Evolutionary conservation across 2,113 vertebrate genomes (phyloP), one percentile per base, ranked within the genome.

Genomic region (Acrocephalus kingi): DNA sequence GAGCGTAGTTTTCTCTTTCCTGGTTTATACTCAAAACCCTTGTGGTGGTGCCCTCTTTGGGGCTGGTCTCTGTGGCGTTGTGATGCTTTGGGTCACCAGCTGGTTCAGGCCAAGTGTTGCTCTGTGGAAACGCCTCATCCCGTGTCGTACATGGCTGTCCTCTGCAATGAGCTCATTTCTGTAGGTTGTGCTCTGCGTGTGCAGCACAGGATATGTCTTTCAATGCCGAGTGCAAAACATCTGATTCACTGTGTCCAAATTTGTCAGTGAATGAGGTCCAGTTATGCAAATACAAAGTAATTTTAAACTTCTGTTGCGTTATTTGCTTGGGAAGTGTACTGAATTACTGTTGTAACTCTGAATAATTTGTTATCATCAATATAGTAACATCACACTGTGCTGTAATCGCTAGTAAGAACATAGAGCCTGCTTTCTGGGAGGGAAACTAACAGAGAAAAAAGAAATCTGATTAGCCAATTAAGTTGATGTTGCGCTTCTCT

Each of bases 131-230:
- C 0, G 13, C 21, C 37, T 76, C 11, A 1, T 24, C 27, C 41
- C 0, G 0, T 54, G 15, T 16, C 0, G 0, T 6, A 3, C 1
- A 2, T 33, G 2, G 3, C 55, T 66, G 28, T 35, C 25, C 62
- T 8, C 35, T 46, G 93, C 24, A 6, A 0, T 22, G 31, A 83
- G 52, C 82, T 72, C 11, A 10, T 56, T 67, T 31, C 64, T 85
- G 81, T 56, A 28, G 33, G 68, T 51, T 69, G 39, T 52, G 61
- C 62, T 82, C 66, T 18, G 68, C 0, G 1, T 79, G 55, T 46
- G 41, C 41, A 15, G 33, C 73, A 49, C 54, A 11, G 45, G 52
- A 35, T 59, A 2, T 0, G 0, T 30, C 37, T 78, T 62, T 48
- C 37, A 45, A 7, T 13, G 45, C 46, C 0, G 15, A 69, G 15